phyloP scores from a whole-genome alignment of 53 echinoderm and acorn worm species.

The Echinometra lucunter region DNA sequence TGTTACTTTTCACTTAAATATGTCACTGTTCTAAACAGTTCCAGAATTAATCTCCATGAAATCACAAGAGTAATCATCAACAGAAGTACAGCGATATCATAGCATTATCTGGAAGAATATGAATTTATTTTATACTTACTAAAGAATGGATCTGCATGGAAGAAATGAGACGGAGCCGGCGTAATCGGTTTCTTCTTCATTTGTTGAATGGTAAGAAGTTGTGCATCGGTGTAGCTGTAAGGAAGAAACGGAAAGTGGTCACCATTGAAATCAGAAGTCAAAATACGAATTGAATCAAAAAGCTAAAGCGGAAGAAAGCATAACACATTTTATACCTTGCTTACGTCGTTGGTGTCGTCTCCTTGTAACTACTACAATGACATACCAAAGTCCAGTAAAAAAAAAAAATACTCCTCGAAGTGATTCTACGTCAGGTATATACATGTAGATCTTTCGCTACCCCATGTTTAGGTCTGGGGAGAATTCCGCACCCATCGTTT shows the following conservation, averaged over 20 bases:
- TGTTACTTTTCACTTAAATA: not conserved
- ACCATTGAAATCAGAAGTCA: not conserved
- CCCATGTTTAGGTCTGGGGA: no score
- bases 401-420: no score
- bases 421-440: no score
- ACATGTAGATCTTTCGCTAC: no score
- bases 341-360: no score
- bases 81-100: not conserved
- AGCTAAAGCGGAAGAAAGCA: no score
- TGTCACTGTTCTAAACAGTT: not conserved
- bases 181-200: conserved; percentile 87
- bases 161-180: conserved; percentile 88
- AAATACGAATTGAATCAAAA: not conserved
- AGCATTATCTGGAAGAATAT: not conserved
- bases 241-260: not conserved
- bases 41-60: not conserved
- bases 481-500: no score
- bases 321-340: no score
- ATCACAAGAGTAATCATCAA: no score
- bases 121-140: conserved; percentile 70
- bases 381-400: no score
- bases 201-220: conserved; percentile 87
- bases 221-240: conserved; percentile 94
- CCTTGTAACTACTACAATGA: no score
- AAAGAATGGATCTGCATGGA: conserved; percentile 84